phyloP scores from a whole-genome alignment of 2,888 invertebrate species.

The Dryomyza anilis region DNA sequence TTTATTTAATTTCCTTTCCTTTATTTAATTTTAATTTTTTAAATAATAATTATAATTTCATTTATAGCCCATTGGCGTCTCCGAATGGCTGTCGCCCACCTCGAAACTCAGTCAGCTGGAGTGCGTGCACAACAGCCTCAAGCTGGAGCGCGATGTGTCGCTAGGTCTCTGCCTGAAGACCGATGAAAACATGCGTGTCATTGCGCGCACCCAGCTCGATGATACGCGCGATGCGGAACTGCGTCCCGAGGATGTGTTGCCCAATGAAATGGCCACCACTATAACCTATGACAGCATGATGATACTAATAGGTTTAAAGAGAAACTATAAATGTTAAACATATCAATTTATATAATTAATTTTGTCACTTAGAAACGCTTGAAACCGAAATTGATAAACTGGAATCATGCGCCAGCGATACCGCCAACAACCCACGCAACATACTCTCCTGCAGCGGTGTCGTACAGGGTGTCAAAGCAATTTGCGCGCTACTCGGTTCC shows the following conservation, averaged over 20 bases:
- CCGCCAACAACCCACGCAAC: conserved; percentile 63
- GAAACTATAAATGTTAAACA: not conserved
- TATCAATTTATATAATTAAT: conserved; percentile 6
- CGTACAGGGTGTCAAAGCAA: conserved; percentile 89
- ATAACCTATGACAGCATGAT: conserved; percentile 83
- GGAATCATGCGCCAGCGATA: conserved; percentile 69
- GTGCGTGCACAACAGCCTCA: conserved; percentile 91
- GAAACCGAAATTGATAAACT: conserved; percentile 82
- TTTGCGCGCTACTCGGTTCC: conserved; percentile 85
- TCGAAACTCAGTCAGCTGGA: conserved; percentile 87
- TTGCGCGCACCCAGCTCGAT: conserved; percentile 81
- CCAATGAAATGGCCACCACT: conserved; percentile 74
- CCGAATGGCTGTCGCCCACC: conserved; percentile 86
- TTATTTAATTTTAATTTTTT: too few species aligned
- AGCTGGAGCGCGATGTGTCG: conserved; percentile 86
- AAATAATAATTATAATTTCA: too few species aligned
- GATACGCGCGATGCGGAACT: conserved; percentile 78
- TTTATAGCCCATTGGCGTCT: conserved; percentile 70
- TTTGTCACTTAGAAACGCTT: conserved; percentile 68
- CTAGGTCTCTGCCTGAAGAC: conserved; percentile 71
- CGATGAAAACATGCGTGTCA: conserved; percentile 70
- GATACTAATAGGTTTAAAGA: conserved; percentile 76
- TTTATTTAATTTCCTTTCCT: too few species aligned
- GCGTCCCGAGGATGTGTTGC: conserved; percentile 78
- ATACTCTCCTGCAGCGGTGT: conserved; percentile 73